Percentiles rank a stretch among this genome's conserved stretches.
Evolutionary conservation across 1,140 invertebrate genomes (phyloP).

Genomic region (Oedothorax gibbosus): DNA sequence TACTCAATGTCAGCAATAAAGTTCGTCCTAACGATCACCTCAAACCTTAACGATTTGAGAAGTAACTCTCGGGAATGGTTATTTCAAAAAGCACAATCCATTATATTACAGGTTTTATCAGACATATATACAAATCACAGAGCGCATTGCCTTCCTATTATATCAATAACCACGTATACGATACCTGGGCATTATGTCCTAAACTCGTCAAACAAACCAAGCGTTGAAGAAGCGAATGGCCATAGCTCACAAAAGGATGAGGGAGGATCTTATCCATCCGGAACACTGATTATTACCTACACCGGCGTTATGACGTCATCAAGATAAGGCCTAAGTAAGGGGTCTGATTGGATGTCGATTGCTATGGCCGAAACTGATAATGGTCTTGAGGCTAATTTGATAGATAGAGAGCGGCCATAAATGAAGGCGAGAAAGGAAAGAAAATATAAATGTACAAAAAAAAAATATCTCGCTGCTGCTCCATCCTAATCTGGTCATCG

Average conservation of each 20-base stretch:
- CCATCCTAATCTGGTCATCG: too few species aligned
- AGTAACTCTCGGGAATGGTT: too few species aligned
- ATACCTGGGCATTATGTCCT: neutral
- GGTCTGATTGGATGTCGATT: neutral
- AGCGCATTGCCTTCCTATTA: constrained; percentile 22
- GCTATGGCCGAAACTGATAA: constrained; percentile 10
- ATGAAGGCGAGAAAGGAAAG: too few species aligned
- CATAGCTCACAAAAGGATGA: constrained; percentile 13
- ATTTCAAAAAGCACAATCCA: too few species aligned
- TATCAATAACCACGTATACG: constrained; percentile 16
- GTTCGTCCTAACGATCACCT: too few species aligned
- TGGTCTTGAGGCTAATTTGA: constrained; percentile 21
- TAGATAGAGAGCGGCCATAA: too few species aligned
- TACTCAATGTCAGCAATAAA: constrained; percentile 13
- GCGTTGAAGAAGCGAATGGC: constrained; percentile 8
- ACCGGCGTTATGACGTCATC: constrained; percentile 24
- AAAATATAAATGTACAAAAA: too few species aligned
- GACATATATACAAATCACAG: constrained; percentile 23
- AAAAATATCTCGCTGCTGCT: too few species aligned
- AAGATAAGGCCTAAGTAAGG: neutral
- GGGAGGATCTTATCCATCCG: constrained; percentile 5
- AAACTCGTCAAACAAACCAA: constrained; percentile 12
- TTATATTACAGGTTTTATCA: too few species aligned
- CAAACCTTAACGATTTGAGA: too few species aligned
- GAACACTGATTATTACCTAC: constrained; percentile 37